Base-by-base conservation (phyloP, 2,888 invertebrate species). In the Thelaira solivaga region DNA sequence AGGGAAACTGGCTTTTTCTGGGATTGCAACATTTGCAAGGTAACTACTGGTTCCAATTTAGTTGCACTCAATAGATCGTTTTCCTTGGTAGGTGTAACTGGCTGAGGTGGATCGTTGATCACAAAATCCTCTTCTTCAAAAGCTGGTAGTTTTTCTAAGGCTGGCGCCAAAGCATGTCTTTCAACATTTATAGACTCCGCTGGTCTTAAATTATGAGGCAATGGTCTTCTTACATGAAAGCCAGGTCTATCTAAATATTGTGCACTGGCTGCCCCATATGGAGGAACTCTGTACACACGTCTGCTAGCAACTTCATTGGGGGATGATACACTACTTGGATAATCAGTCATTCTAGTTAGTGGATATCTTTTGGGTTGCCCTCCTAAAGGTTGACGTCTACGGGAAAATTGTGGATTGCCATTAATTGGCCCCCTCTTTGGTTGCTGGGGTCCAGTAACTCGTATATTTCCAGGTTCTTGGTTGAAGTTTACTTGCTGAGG, bases 1-100 rank as follows among this genome's bases (percentile, higher is more conserved):
- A 82, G 57, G 1, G 84, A 83, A 0, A 82, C 51, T 0, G 85
- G 76, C 53, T 89, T 85, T 74, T 89, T 88, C 82, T 91, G 90
- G 0, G 91, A 90, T 83, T 93, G 93, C 49, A 93, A 90, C 93
- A 93, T 93, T 87, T 93, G 93, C 31, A 93, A 85, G 0, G 93
- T 93, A 10, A 93, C 91, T 0, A 93, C 91, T 0, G 91, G 90
- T 24, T 91, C 90, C 4, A 91, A 87, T 41, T 87, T 88, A 2
- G 84, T 68, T 24, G 86, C 85, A 24, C 82, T 86, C 1, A 80
- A 59, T 81, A 71, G 67, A 0, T 53, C 57, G 2, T 82, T 89
- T 10, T 86, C 85, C 31, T 86, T 86, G 36, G 82, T 85, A 1
- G 85, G 82, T 82, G 84, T 80, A 74, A 86, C 81, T 77, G 88